Conservation (phyloP, 2,888 invertebrate genomes). For the Macaria notata region DNA sequence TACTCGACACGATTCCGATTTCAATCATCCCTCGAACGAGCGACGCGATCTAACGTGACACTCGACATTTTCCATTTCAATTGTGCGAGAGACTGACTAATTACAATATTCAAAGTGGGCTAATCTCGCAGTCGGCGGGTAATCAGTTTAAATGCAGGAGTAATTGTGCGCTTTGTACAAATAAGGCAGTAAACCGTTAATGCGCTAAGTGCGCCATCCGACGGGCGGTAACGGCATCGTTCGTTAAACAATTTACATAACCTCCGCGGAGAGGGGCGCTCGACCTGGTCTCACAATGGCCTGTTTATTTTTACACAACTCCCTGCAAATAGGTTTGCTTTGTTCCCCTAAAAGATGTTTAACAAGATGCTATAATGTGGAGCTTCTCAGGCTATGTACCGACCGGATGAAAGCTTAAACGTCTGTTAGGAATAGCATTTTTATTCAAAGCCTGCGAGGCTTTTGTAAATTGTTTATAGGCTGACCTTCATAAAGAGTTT, state of each 20-base stretch:
- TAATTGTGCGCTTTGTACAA: conserved; percentile 73
- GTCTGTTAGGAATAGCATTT: conserved; percentile 11
- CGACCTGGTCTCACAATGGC: conserved; percentile 32
- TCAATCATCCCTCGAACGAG: conserved; percentile 25
- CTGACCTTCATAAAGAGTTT: conserved; percentile 4
- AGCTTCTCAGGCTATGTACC: conserved; percentile 30
- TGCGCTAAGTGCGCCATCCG: conserved; percentile 67
- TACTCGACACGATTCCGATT: conserved; percentile 22
- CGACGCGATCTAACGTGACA: conserved; percentile 1
- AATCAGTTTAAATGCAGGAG: conserved; percentile 70
- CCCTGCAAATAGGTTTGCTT: conserved; percentile 31
- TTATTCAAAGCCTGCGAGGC: conserved; percentile 8
- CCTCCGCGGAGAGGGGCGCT: conserved; percentile 35
- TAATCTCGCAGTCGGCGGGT: conserved; percentile 38
- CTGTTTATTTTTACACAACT: conserved; percentile 37
- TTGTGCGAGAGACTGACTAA: conserved; percentile 41
- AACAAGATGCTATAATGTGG: conserved; percentile 30
- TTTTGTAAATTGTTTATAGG: conserved; percentile 11
- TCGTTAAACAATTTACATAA: conserved; percentile 75
- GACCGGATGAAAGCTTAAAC: conserved; percentile 24
- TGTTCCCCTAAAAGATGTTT: conserved; percentile 33
- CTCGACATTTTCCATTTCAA: conserved; percentile 9
- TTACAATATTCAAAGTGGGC: conserved; percentile 57
- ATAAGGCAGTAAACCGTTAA: conserved; percentile 73
- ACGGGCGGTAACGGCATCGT: conserved; percentile 52